Evolutionary conservation across 2,113 vertebrate species (phyloP), one percentile per base, ranked within the genome.

Genomic region (Potamarius usumacintae): DNA sequence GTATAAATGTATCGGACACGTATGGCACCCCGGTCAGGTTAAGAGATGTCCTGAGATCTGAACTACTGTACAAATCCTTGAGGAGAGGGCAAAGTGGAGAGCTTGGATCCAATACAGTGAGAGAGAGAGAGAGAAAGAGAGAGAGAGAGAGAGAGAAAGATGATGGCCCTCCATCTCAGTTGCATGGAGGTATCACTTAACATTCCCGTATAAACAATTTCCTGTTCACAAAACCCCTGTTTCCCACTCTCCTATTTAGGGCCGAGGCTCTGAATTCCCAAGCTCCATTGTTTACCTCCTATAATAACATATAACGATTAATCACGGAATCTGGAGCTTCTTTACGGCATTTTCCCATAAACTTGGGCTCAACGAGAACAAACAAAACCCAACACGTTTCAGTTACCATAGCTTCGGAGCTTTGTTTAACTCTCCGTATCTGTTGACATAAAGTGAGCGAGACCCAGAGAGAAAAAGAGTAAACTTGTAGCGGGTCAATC

Each of bases 401-500:
- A 53, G 92, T 95, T 95, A 92, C 95, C 93, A 93, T 95, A 94
- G 88, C 82, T 86, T 94, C 95, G 1, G 80, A 86, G 84, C 81
- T 86, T 87, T 82, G 50, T 88, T 86, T 71, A 83, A 85, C 82
- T 65, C 82, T 60, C n/a, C 11, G 42, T 67, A 74, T 85, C 60
- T 78, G 86, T 67, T 81, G 60, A 82, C 62, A 84, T 77, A 77
- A 87, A 65, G 82, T 22, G 14, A 76, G 60, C 72, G 81, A 55
- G 58, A 83, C 27, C 83, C 60, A 30, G 67, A 74, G 58, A 83
- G 85, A 96, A 96, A 94, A 95, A 69, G 58, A 78, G 42, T 67
- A 83, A 77, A 87, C 95, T 94, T 95, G 95, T 94, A 96, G 95
- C 94, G 95, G 94, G 95, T 96, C 95, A 96, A 96, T 96, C 96